Evolutionary conservation across 2,113 vertebrate genomes (phyloP), one percentile per base, ranked within the genome.

Genomic region (Isichthys henryi): DNA sequence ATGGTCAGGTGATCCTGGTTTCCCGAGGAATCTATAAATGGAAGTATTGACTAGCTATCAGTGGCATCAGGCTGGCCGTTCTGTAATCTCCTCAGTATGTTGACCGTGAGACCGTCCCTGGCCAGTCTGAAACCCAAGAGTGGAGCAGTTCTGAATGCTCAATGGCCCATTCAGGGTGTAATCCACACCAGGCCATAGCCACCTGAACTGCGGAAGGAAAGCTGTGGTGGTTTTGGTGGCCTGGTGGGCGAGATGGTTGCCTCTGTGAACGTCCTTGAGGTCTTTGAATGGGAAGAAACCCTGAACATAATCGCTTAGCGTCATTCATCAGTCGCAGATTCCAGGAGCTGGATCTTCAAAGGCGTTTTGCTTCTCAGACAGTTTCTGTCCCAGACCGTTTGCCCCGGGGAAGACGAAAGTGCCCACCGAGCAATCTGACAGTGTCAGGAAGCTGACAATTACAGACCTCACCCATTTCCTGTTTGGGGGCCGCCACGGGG

Each of bases 391-490:
- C 13, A 19, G 13, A 46, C 45, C 43, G 7, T 13, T 85, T 27
- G 21, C 82, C 62, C 46, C 45, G 43, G 21, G 23, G 23, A 85
- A 27, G 23, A 46, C 45, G 4, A 48, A 11, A 48, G 21, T 21
- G 8, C 52, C 49, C 49, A 4, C 46, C 6, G 13, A 52, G 49
- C n/a, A 19, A 86, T 86, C 48, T 53, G 48, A 86, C 85, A 39
- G 48, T 11, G 27, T 52, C 85, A 53, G 85, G 85, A 86, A 86
- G 49, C 85, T 49, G n/a, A 53, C 21, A 15, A 86, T 86, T 86
- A 86, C 49, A 13, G 48, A 53, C 49, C 46, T 35, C 74, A 80
- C 74, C 85, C 85, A 53, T 86, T 86, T 86, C 85, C 85, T 80
- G 74, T 43, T 80, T 43, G 35, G 74, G 74, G 39, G 74, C 35